Percentiles rank a stretch among this genome's conserved stretches.
These are phyloP conservation scores for Acanthurus tractus DNA, from an alignment of 2,797 vertebrate species.

Conservation along the genomic window DNA sequence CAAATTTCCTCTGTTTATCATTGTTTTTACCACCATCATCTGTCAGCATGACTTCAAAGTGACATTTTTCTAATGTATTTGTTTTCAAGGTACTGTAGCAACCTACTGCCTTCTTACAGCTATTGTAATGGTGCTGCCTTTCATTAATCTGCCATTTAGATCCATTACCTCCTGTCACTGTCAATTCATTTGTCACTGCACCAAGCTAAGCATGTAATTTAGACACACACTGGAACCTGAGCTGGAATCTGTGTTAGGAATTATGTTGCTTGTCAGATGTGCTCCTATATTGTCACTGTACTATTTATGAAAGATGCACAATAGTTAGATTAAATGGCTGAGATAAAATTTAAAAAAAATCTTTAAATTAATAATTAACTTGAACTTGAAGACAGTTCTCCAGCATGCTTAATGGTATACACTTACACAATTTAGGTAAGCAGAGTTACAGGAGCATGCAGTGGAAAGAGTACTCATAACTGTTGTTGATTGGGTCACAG, in stretches of 20 bases:
- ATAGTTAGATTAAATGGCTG: not conserved
- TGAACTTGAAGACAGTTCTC: conserved; percentile 8
- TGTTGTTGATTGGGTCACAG: conserved; percentile 1
- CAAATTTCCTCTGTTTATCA: not conserved
- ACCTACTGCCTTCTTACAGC: not conserved
- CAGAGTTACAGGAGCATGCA: not conserved
- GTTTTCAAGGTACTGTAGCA: too few species aligned
- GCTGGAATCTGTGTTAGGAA: not conserved
- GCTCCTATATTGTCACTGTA: not conserved
- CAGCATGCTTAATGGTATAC: not conserved
- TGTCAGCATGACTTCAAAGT: not conserved
- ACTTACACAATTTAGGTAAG: not conserved
- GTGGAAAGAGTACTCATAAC: not conserved
- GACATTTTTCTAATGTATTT: too few species aligned
- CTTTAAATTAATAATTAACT: not conserved
- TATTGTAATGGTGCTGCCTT: not conserved
- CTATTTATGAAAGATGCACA: conserved; percentile 6
- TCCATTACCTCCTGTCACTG: conserved; percentile 6
- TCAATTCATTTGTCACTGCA: not conserved
- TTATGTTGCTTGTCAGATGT: not conserved
- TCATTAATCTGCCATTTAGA: conserved; percentile 19
- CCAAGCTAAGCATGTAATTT: not conserved
- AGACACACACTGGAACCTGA: not conserved
- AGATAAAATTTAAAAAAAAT: not conserved
- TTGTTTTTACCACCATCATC: not conserved